These are phyloP conservation scores for Germaria angustata DNA, from an alignment of 2,888 invertebrate species.

Conservation along the genomic window DNA sequence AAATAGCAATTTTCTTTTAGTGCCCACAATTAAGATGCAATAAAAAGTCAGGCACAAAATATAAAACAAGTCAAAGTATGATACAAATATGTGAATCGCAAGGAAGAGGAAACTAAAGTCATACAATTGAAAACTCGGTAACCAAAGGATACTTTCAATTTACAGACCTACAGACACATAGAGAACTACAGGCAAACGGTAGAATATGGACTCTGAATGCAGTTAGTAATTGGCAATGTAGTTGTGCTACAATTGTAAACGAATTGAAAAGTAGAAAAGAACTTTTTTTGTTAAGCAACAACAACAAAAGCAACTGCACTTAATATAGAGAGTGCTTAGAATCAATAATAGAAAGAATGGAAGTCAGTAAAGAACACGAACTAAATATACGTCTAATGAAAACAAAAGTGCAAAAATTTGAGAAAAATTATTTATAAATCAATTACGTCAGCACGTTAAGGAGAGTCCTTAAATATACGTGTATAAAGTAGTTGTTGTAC, in stretches of 20 bases:
- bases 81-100: conserved; percentile 9
- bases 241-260: conserved; percentile 33
- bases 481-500: too few species aligned
- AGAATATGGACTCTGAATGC: conserved; percentile 67
- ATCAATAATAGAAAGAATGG: neutral
- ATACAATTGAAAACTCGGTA: conserved; percentile 10
- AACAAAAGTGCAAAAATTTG: neutral
- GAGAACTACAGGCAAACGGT: neutral
- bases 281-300: conserved; percentile 18
- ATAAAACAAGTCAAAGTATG: neutral
- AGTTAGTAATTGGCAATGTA: neutral
- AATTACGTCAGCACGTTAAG: conserved; percentile 40
- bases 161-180: conserved; percentile 70
- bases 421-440: conserved; percentile 26
- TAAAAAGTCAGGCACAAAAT: conserved; percentile 64
- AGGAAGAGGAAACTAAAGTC: conserved; percentile 17
- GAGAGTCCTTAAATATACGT: neutral
- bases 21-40: conserved; percentile 77
- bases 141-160: conserved; percentile 28
- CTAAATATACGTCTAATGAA: neutral
- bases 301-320: conserved; percentile 36
- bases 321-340: conserved; percentile 5
- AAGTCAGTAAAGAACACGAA: neutral
- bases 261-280: neutral
- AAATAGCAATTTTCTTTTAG: conserved; percentile 74